Base-by-base conservation (phyloP, 2,888 invertebrate genomes). In the Orthonevra nobilis region DNA sequence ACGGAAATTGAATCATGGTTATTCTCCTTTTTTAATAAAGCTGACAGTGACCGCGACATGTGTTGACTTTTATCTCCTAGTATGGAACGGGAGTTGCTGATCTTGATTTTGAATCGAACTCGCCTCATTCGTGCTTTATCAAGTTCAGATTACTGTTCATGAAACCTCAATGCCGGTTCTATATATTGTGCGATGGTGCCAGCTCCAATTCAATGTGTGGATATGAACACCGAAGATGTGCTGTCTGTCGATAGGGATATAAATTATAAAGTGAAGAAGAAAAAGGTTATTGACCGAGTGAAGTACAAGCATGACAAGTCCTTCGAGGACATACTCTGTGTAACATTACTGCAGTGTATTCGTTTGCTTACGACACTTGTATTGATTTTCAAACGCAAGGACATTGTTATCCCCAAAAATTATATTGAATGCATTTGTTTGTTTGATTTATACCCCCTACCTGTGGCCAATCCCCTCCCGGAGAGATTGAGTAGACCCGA, bases 401-500 rank as follows among this genome's bases (percentile, higher is more conserved):
- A 42, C 10, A 7, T 14, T 30, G 30, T 48, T 9, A 46, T n/a
- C 12, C 38, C 34, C n/a, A 14, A n/a, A n/a, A n/a, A n/a, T n/a
- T n/a, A n/a, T n/a, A n/a, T n/a, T n/a, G n/a, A n/a, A n/a, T n/a
- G n/a, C n/a, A n/a, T n/a, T n/a, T n/a, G n/a, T n/a, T n/a, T n/a
- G n/a, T n/a, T n/a, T n/a, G n/a, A n/a, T n/a, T n/a, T n/a, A n/a
- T n/a, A 12, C 26, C 50, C 46, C 85, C 83, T 89, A 95, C 97
- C 94, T 89, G 92, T 90, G 46, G 92, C 91, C 82, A 96, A 89
- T 83, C 93, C 95, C 85, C 91, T 92, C 81, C 93, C 93, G 64
- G 94, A 92, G 83, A 97, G 90, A 90, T 94, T 95, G 36, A 97
- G 89, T 82, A 93, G 92, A 14, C 97, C 97, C 81, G 94, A 93